These are phyloP conservation scores for Corythaixoides concolor DNA, from an alignment of 2,113 vertebrate genomes.

Conservation along the genomic window DNA sequence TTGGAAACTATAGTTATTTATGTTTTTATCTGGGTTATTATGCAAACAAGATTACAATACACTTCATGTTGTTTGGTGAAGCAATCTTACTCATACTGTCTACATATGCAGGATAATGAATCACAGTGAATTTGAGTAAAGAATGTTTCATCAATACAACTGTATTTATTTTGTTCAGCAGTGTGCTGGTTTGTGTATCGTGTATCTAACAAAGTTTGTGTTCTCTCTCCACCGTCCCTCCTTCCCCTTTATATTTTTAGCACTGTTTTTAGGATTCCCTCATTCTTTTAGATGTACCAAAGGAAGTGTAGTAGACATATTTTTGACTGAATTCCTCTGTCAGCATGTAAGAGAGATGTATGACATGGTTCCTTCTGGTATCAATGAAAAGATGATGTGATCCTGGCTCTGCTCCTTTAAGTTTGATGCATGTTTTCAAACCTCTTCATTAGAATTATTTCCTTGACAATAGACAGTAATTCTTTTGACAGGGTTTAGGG, in stretches of 20 bases:
- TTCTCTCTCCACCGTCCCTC: neutral
- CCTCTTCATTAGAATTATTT: neutral
- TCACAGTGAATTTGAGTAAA: conserved; percentile 1
- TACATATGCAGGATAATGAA: neutral
- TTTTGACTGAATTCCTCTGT: neutral
- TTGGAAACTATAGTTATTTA: conserved; percentile 37
- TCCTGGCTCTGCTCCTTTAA: neutral
- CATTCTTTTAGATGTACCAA: neutral
- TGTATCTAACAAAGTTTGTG: neutral
- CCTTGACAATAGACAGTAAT: neutral
- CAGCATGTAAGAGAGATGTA: neutral
- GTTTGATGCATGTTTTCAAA: neutral
- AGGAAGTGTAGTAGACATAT: neutral
- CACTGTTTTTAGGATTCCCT: neutral
- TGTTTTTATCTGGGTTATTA: conserved; percentile 33
- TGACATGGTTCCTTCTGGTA: neutral
- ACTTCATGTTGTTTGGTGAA: neutral
- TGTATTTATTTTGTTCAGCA: neutral
- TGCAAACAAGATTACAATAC: conserved; percentile 35
- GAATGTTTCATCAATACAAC: neutral
- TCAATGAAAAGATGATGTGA: neutral
- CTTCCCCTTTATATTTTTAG: neutral
- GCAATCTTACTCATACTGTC: conserved; percentile 30
- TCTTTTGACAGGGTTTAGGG: neutral
- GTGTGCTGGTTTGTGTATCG: neutral